A percentile compares a stretch with the other conserved stretches of the same genome.
Conservation (phyloP, 2,888 invertebrate genomes). For the Drosophila vallismaia region DNA sequence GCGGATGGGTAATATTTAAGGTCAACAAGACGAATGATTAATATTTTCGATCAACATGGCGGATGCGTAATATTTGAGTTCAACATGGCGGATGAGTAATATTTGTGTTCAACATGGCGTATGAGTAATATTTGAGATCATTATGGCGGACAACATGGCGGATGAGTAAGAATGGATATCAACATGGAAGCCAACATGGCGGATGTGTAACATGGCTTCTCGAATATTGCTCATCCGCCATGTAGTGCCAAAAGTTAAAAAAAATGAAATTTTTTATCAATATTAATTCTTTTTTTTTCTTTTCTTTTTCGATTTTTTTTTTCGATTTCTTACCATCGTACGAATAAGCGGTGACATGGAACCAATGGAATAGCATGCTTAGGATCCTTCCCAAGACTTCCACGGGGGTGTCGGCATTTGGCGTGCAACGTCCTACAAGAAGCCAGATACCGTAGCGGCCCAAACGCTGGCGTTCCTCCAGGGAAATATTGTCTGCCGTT, state of each 20-base stretch:
- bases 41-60: background rate
- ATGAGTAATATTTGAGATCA: background rate
- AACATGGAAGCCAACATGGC: background rate
- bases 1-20: no score
- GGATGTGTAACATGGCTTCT: background rate
- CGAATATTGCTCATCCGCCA: background rate
- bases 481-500: slow-evolving; percentile 87
- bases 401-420: slow-evolving; percentile 90
- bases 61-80: background rate
- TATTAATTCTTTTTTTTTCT: no score
- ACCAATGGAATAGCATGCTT: slow-evolving; percentile 99
- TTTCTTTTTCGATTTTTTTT: no score
- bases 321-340: slow-evolving; percentile 90
- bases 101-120: background rate
- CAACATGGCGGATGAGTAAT: background rate
- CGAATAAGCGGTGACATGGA: slow-evolving; percentile 98
- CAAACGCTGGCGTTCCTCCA: slow-evolving; percentile 94
- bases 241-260: background rate
- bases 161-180: background rate
- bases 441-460: slow-evolving; percentile 99
- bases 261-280: no score
- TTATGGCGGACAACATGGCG: no score
- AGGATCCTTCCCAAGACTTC: slow-evolving; percentile 95
- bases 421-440: slow-evolving; percentile 95
- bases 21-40: no score